Evolutionary conservation across 2,888 invertebrate species (phyloP).

Genomic region (Steromphala cineraria): DNA sequence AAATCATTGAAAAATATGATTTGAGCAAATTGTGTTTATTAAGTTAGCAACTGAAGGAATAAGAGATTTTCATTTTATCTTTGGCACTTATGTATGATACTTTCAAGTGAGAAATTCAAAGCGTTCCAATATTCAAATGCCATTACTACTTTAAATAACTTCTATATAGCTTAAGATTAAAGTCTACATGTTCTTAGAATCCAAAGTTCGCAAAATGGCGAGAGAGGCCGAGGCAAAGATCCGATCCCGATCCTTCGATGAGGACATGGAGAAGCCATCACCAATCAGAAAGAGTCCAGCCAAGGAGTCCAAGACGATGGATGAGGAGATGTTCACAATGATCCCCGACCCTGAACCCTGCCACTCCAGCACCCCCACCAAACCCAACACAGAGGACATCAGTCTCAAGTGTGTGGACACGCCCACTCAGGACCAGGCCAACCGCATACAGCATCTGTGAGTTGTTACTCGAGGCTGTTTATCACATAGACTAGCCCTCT

Average conservation of each 20-base stretch:
- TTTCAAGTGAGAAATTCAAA: too few relatives aligned
- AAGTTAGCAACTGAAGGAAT: too few relatives aligned
- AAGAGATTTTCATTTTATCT: too few relatives aligned
- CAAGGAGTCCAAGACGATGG: neutral
- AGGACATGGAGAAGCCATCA: neutral
- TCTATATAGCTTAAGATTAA: neutral
- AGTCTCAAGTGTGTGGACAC: neutral
- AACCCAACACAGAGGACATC: neutral
- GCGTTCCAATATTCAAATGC: neutral
- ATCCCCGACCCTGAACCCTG: conserved; percentile 44
- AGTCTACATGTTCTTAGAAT: neutral
- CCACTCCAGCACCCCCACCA: conserved; percentile 34
- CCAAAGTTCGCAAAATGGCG: conserved; percentile 25
- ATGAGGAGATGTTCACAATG: conserved; percentile 50
- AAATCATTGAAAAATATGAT: too few relatives aligned
- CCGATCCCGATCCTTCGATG: neutral
- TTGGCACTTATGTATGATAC: too few relatives aligned
- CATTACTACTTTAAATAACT: neutral
- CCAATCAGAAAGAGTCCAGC: neutral
- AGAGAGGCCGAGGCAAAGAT: conserved; percentile 17
- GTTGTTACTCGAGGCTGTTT: neutral
- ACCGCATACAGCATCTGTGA: conserved; percentile 11
- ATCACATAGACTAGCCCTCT: too few relatives aligned
- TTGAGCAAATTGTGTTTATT: too few relatives aligned
- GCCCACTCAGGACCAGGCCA: neutral